Percentiles rank a stretch among this genome's conserved stretches.
Evolutionary conservation across 2,797 vertebrate genomes (phyloP).

Genomic region (Helostoma temminkii): DNA sequence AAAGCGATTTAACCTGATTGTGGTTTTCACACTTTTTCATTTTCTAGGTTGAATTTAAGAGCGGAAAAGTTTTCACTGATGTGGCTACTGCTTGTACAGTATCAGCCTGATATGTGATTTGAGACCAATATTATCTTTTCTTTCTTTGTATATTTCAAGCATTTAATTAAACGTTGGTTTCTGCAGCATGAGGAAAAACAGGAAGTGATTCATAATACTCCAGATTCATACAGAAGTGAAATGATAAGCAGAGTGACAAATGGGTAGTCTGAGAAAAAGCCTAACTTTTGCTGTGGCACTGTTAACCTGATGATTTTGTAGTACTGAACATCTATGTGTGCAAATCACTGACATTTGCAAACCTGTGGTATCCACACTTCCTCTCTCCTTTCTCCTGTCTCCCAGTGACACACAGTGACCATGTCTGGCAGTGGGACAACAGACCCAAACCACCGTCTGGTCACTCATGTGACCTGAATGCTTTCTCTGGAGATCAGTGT

Average conservation of each 20-base stretch:
- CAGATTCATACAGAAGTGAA: conserved; percentile 26
- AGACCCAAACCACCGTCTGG: conserved; percentile 82
- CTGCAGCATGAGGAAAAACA: conserved; percentile 48
- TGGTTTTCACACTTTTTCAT: conserved; percentile 75
- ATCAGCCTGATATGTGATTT: conserved; percentile 20
- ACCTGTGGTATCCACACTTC: conserved; percentile 75
- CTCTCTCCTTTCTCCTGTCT: conserved; percentile 75
- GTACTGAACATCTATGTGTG: not conserved
- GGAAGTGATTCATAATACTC: conserved; percentile 47
- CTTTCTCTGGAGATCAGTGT: conserved; percentile 52
- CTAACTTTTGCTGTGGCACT: conserved; percentile 1
- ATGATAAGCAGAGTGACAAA: not conserved
- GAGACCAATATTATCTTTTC: not conserved
- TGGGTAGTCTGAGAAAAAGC: conserved; percentile 11
- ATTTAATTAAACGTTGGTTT: conserved; percentile 17
- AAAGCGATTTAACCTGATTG: conserved; percentile 70
- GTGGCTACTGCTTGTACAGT: conserved; percentile 25
- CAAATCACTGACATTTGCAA: conserved; percentile 71
- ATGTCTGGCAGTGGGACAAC: conserved; percentile 78
- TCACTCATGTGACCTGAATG: conserved; percentile 75
- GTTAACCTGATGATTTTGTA: conserved; percentile 19
- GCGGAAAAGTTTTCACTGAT: conserved; percentile 50
- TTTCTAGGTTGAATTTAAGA: conserved; percentile 62
- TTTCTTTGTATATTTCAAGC: conserved; percentile 8
- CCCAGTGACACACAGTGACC: conserved; percentile 69